Base-by-base conservation (phyloP, 1,140 invertebrate genomes). In the Drosophila lini region DNA sequence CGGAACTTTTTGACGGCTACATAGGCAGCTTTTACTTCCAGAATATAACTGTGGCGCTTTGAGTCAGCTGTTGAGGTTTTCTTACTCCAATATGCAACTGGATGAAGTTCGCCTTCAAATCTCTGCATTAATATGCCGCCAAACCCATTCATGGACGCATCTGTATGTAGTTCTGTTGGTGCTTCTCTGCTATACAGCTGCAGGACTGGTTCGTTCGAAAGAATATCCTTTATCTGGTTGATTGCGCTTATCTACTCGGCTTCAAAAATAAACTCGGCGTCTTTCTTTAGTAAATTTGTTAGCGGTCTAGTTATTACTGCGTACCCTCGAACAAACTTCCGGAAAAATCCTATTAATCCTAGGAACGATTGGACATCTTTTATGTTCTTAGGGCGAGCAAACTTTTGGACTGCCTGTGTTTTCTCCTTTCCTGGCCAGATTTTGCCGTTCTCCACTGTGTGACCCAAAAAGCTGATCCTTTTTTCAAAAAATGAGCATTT, bases 211-310 rank as follows among this genome's bases (percentile, higher is more conserved):
- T 52, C 28, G 8, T 19, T 31, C 1, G 45, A 47, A 7, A 50
- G 10, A 5, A n/a, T 28, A n/a, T 31, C n/a, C 8, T 25, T 40
- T 5, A 56, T 9, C 19, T 25, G 16, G 3, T 56, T 10, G 5
- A 52, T 50, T 8, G 15, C 15, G 5, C 13, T 25, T 16, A 15
- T 16, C 2, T 50, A 3, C 11, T 48, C 28, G 3, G 11, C 25
- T 16, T 38, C 31, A 5, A 53, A 41, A 5, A 42, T 34, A 42
- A 63, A 25, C 22, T 44, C 38, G 2, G 25, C 25, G 25, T 28
- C 25, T 28, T 28, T 28, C 25, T 42, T 62, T 10, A 62, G 32
- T 3, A 62, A 36, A 40, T 42, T 41, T 11, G 47, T 38, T 13
- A 52, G 34, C 11, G 25, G 59, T 6, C 10, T 2, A 10, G 19